phyloP scores from a whole-genome alignment of 2,888 invertebrate species.

The Lissocephala sabroskyi region DNA sequence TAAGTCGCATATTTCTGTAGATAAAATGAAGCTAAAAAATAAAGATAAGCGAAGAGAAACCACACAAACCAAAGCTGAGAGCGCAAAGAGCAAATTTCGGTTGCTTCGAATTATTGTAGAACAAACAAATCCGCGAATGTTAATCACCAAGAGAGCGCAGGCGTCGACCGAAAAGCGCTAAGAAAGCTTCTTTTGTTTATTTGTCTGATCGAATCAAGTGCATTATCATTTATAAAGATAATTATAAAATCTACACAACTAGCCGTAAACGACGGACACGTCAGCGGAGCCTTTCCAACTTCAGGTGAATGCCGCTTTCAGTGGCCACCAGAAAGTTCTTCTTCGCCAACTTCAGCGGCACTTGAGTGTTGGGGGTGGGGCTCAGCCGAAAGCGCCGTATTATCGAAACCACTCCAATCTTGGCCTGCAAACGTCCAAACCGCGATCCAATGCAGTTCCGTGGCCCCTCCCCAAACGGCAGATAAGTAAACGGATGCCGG shows the following conservation, averaged over 20 bases:
- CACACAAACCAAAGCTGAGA: too few relatives aligned
- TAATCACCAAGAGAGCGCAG: too few relatives aligned
- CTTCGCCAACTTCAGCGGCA: slow-evolving; percentile 17
- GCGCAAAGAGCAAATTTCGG: not conserved
- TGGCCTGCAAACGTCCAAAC: slow-evolving; percentile 65
- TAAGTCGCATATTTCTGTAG: too few relatives aligned
- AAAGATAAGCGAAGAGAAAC: too few relatives aligned
- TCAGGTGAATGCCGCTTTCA: slow-evolving; percentile 23
- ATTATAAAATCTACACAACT: not conserved
- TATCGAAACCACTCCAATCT: slow-evolving; percentile 45
- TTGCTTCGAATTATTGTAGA: too few relatives aligned
- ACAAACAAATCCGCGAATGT: too few relatives aligned
- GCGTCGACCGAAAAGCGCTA: too few relatives aligned
- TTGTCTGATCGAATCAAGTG: not conserved
- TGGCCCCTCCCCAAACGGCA: slow-evolving; percentile 68
- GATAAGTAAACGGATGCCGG: slow-evolving; percentile 66
- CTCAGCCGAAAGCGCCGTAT: slow-evolving; percentile 25
- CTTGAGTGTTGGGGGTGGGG: slow-evolving; percentile 13
- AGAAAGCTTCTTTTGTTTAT: not conserved
- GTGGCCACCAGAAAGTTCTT: slow-evolving; percentile 17
- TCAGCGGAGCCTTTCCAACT: slow-evolving; percentile 5
- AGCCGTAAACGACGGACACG: not conserved
- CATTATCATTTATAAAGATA: not conserved
- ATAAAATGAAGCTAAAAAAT: too few relatives aligned
- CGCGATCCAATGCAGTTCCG: slow-evolving; percentile 65